Evolutionary conservation across 2,113 vertebrate genomes (phyloP).

Genomic region (Mesocricetus auratus): DNA sequence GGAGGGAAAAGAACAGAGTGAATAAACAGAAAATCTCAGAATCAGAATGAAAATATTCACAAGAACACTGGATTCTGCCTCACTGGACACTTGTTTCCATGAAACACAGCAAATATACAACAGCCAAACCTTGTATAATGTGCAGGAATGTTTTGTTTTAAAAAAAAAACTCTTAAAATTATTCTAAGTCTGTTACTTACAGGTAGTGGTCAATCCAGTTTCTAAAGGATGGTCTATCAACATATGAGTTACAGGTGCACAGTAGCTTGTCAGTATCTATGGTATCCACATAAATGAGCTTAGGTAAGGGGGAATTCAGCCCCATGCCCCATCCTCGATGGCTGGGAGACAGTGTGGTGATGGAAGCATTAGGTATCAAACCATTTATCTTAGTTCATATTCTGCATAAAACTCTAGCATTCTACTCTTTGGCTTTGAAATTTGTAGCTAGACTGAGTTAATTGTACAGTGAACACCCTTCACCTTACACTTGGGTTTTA

Average conservation of each 20-base stretch:
- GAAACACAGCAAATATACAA: not conserved
- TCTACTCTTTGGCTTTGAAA: not conserved
- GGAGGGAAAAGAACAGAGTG: not conserved
- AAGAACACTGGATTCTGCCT: not conserved
- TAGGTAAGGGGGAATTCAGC: not conserved
- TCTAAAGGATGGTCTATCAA: not conserved
- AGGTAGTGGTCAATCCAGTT: not conserved
- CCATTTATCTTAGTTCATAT: not conserved
- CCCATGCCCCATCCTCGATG: not conserved
- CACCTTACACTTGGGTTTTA: no score
- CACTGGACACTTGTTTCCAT: rapidly evolving
- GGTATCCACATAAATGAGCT: not conserved
- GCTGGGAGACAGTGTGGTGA: no score
- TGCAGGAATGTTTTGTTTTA: not conserved
- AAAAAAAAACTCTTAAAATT: not conserved
- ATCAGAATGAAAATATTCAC: not conserved
- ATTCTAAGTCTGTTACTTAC: not conserved
- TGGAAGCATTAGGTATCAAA: not conserved
- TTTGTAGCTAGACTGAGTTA: not conserved
- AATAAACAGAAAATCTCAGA: not conserved
- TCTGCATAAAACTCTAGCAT: not conserved
- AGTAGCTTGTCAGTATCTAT: not conserved
- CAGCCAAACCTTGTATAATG: not conserved
- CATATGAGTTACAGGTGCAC: not conserved
- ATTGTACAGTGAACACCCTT: not conserved